Base-by-base conservation (phyloP, 2,888 invertebrate species). In the Synergus laeviventris region DNA sequence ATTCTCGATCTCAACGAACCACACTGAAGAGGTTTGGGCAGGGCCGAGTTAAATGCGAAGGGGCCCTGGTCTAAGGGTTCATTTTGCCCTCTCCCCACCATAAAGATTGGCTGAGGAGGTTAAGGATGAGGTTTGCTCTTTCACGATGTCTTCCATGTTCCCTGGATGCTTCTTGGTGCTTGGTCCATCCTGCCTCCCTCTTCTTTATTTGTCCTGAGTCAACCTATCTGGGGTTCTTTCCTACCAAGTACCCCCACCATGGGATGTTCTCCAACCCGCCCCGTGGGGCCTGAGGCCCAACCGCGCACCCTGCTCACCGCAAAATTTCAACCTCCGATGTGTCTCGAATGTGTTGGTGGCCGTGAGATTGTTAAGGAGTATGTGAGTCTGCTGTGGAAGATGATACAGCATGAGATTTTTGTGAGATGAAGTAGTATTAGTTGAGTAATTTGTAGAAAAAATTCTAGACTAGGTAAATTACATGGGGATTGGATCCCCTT, bases 31-130 rank as follows among this genome's bases (percentile, higher is more conserved):
- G 79, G 79, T 83, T 83, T 83, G 80, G 83, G 79, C 85, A 84
- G 85, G 84, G 85, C 84, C 84, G 86, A 80, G 80, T 78, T 79
- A 54, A 80, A 81, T 66, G 78, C 45, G 56, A 73, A 56, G 76
- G 79, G 86, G 84, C 83, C 84, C 84, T 83, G 80, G 70, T 76
- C 81, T 56, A 39, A 21, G 54, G 45, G 56, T 39, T 49, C 39
- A 12, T 54, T 74, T 62, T 18, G 16, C 18, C 56, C 60, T 70
- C 74, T 77, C 77, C 42, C 75, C 61, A 70, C 70, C 70, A 70
- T 45, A n/a, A 45, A 66, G 24, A 66, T 24, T 66, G 45, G 31
- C 18, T 64, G 5, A 64, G 14, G 38, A 64, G 9, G 45, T 39
- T 66, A 0, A 66, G 14, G 42, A 66, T 66, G 66, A 66, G 66